These are phyloP conservation scores for Artemia sinica DNA, from an alignment of 2,888 invertebrate genomes.

Conservation along the genomic window DNA sequence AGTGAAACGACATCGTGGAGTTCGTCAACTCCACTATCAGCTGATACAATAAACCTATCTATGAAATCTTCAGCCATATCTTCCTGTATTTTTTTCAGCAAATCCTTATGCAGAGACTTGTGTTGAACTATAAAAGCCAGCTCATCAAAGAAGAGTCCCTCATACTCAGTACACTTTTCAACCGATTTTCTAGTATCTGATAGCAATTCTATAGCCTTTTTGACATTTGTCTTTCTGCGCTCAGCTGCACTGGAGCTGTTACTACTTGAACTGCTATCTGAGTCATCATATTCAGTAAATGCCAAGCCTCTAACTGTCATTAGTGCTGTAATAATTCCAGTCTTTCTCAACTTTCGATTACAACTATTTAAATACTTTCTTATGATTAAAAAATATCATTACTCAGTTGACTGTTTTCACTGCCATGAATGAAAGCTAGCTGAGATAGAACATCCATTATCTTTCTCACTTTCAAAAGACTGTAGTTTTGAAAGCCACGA, in stretches of 20 bases:
- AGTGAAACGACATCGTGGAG: neutral
- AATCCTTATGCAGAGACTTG: neutral
- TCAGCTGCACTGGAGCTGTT: neutral
- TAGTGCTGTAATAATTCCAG: neutral
- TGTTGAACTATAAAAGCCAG: neutral
- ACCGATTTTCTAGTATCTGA: neutral
- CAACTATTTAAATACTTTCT: neutral
- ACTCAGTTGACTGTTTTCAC: neutral
- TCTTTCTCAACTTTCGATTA: neutral
- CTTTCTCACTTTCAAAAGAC: neutral
- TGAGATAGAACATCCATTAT: conserved; percentile 10
- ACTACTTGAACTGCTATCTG: neutral
- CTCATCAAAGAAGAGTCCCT: neutral
- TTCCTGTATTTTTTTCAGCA: neutral
- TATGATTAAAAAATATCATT: conserved; percentile 4
- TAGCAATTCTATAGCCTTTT: conserved; percentile 1
- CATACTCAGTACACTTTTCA: neutral
- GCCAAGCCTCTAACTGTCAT: neutral
- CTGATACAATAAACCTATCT: neutral
- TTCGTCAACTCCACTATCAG: neutral
- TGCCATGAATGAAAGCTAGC: neutral
- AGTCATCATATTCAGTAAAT: neutral
- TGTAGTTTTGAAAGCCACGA: neutral
- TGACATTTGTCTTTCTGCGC: neutral
- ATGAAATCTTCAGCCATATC: neutral